Base-by-base conservation (phyloP, 2,797 vertebrate genomes). In the Platalea minor region DNA sequence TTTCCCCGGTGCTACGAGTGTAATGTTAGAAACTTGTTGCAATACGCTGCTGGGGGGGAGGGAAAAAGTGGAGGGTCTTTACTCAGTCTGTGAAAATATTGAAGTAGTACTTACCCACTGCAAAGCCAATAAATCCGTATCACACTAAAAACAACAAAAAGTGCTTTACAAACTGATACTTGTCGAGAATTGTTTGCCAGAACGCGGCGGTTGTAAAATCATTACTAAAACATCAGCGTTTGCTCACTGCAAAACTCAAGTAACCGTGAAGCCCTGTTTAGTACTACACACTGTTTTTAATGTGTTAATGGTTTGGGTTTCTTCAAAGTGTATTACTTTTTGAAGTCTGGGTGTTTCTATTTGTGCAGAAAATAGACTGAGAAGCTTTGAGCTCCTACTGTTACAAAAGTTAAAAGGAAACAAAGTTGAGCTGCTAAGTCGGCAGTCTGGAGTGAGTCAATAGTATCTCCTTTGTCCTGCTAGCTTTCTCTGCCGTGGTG, bases 381-480 rank as follows among this genome's bases (percentile, higher is more conserved):
- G 89, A 57, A 85, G 95, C 94, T 96, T 91, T 93, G 94, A 97
- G 96, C 96, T 97, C 94, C 96, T 93, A 95, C 88, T 96, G 97
- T 95, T 97, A 96, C 96, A 94, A 81, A 95, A 97, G 96, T 97
- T 97, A 96, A 97, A 97, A 97, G 95, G 95, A 97, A 97, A 83
- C 87, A 91, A 91, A 94, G 96, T 94, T 79, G 93, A 95, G 96
- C 93, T 96, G 95, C 96, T 95, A 96, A 96, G 92, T 97, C 95
- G 96, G 97, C 97, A 97, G 95, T 86, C 93, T 97, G 95, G 94
- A 96, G 74, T 94, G 94, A 97, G 95, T 96, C 97, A 95, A 97
- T 97, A 97, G 97, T 96, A 95, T 97, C 96, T 96, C 95, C 96
- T 97, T 97, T 97, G 97, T 97, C 97, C 86, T 72, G 88, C 93